A percentile compares a stretch with the other conserved stretches of the same genome.
phyloP scores from a whole-genome alignment of 2,113 vertebrate species.

The Charadrius vociferus region DNA sequence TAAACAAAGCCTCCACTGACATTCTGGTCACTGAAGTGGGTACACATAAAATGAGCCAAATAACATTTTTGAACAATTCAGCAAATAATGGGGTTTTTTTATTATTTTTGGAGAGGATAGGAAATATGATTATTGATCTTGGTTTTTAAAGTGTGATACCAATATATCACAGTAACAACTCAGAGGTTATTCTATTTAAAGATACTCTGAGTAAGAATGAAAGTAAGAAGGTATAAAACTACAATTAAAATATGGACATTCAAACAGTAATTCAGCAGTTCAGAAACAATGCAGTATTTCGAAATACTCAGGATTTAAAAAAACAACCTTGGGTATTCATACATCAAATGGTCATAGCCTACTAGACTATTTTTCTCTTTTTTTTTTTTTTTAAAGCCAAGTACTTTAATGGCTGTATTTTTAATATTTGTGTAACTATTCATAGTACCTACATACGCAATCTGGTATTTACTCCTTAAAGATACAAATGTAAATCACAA shows the following conservation, averaged over 20 bases:
- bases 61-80: neutral
- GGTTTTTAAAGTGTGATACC: neutral
- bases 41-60: neutral
- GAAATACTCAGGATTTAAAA: neutral
- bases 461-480: neutral
- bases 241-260: neutral
- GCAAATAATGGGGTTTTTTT: neutral
- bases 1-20: slow-evolving; percentile 37
- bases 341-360: neutral
- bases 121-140: neutral
- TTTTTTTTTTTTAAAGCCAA: neutral
- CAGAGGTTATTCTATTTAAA: neutral
- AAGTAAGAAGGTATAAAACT: neutral
- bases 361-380: neutral
- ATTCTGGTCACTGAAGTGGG: neutral
- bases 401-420: neutral
- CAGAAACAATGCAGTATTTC: neutral
- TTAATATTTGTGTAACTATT: neutral
- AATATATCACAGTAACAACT: neutral
- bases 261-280: neutral
- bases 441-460: neutral
- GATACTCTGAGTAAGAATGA: neutral
- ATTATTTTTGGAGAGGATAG: neutral
- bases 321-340: neutral
- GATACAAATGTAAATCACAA: neutral